Evolutionary conservation across 2,888 invertebrate genomes (phyloP).

Genomic region (Coronaproctus castanopsis): DNA sequence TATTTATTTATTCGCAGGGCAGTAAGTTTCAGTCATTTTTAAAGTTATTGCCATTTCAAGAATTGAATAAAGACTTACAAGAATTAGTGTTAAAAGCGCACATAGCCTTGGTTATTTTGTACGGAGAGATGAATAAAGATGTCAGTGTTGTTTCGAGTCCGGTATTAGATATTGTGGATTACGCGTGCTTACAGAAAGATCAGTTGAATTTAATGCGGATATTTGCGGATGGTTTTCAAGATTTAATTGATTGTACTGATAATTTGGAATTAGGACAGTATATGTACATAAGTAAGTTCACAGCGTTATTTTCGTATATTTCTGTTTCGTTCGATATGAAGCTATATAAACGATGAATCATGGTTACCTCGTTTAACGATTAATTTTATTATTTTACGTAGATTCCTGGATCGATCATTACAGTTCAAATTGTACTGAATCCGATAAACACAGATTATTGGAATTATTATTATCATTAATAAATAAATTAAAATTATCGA

Average conservation of each 20-base stretch:
- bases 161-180: constrained; percentile 6
- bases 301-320: no score
- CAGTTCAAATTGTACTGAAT: constrained; percentile 19
- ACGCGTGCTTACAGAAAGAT: not conserved
- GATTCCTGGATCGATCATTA: constrained; percentile 23
- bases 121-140: constrained; percentile 12
- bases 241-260: constrained; percentile 19
- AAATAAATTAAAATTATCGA: constrained; percentile 13
- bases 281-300: constrained; percentile 20
- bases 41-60: constrained; percentile 3
- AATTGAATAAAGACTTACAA: constrained; percentile 1
- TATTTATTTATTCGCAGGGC: no score
- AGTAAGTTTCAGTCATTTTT: constrained; percentile 6
- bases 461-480: constrained; percentile 19
- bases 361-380: no score
- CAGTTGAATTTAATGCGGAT: constrained; percentile 15
- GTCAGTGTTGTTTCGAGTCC: constrained; percentile 11
- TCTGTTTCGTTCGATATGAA: no score
- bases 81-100: constrained; percentile 14
- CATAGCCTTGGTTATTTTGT: constrained; percentile 14
- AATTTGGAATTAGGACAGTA: constrained; percentile 19
- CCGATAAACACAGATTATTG: constrained; percentile 20
- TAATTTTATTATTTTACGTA: no score
- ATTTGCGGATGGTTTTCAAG: constrained; percentile 19
- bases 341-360: no score